Evolutionary conservation across 2,888 invertebrate species (phyloP).

Genomic region (Dexiosoma caninum): DNA sequence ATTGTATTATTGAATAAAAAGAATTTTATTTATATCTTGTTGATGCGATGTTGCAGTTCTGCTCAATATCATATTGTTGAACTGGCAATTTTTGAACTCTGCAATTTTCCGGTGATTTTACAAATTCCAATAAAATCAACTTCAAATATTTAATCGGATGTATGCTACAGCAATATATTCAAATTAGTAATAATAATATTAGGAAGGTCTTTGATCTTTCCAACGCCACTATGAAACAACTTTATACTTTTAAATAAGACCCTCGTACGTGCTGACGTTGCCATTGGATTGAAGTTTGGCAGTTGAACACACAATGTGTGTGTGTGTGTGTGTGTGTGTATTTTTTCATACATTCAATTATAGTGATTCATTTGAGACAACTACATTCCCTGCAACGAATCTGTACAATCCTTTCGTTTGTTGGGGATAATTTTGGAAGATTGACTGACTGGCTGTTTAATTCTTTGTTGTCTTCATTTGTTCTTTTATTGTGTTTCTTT

Average conservation of each 20-base stretch:
- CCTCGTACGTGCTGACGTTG: neutral
- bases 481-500: neutral
- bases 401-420: conserved; percentile 60
- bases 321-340: neutral
- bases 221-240: neutral
- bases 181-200: no score
- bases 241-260: neutral
- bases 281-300: neutral
- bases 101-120: no score
- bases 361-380: neutral
- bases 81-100: no score
- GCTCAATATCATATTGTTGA: no score
- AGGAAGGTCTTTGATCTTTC: no score
- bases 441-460: neutral
- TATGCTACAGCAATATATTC: no score
- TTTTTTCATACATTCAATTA: neutral
- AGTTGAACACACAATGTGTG: neutral
- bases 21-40: no score
- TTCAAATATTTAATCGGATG: no score
- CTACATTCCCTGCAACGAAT: conserved; percentile 27
- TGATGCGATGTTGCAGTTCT: no score
- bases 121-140: no score
- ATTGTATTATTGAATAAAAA: no score
- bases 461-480: conserved; percentile 16
- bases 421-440: conserved; percentile 25